These are phyloP conservation scores for Elmis aenea DNA, from an alignment of 2,888 invertebrate species.

Conservation along the genomic window DNA sequence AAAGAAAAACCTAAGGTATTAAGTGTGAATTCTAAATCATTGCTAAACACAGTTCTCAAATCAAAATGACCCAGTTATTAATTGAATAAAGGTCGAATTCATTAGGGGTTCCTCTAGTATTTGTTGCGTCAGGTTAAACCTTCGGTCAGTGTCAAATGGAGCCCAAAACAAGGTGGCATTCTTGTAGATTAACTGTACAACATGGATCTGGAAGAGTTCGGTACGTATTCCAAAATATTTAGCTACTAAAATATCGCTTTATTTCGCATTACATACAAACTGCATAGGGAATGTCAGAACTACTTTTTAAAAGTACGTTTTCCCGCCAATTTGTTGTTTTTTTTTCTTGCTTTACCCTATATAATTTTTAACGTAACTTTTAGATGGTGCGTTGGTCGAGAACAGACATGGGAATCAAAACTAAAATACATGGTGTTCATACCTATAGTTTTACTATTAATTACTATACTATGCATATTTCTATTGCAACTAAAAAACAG, in stretches of 20 bases:
- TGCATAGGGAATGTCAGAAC: no score
- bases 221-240: conserved; percentile 33
- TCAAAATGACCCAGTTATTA: conserved; percentile 36
- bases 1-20: no score
- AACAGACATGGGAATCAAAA: conserved; percentile 43
- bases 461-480: conserved; percentile 9
- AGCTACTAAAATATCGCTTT: conserved; percentile 12
- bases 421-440: conserved; percentile 45
- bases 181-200: conserved; percentile 46
- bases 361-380: no score
- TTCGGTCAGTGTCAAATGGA: conserved; percentile 29
- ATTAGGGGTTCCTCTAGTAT: conserved; percentile 24
- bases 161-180: conserved; percentile 38
- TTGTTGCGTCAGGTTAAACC: conserved; percentile 23
- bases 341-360: no score
- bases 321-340: no score
- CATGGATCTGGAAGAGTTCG: conserved; percentile 49
- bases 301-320: no score
- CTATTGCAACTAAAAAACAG: background rate
- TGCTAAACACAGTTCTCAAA: conserved; percentile 22
- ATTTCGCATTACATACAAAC: background rate
- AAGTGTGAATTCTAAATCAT: background rate
- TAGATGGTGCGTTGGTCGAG: conserved; percentile 49
- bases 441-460: conserved; percentile 34
- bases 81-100: conserved; percentile 37